These are phyloP conservation scores for Pinctada fucata DNA, from an alignment of 2,888 invertebrate genomes.

Conservation along the genomic window DNA sequence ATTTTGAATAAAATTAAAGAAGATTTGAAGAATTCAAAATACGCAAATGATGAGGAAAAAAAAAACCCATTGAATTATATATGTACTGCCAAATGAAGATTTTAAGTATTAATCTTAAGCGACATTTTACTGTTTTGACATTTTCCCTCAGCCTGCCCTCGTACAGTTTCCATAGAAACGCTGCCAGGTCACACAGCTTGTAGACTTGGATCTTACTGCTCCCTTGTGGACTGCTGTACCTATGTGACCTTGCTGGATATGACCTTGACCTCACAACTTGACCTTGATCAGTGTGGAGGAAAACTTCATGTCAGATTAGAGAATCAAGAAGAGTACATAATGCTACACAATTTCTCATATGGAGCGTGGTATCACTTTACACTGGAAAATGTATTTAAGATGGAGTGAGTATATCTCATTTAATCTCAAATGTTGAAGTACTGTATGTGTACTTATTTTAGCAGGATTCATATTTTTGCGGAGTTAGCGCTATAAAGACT, in stretches of 20 bases:
- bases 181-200: slow-evolving; percentile 32
- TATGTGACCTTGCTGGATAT: slow-evolving; percentile 22
- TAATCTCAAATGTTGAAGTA: background rate
- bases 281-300: slow-evolving; percentile 37
- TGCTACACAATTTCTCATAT: slow-evolving; percentile 12
- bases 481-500: too few species aligned
- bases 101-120: too few species aligned
- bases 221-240: slow-evolving; percentile 33
- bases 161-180: background rate
- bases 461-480: too few species aligned
- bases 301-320: slow-evolving; percentile 51
- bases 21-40: too few species aligned
- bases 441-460: too few species aligned
- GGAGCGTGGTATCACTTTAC: slow-evolving; percentile 7
- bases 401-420: slow-evolving; percentile 8
- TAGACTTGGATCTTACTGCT: slow-evolving; percentile 20
- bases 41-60: too few species aligned
- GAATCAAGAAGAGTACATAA: slow-evolving; percentile 16
- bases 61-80: background rate
- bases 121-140: too few species aligned
- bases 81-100: background rate
- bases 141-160: slow-evolving; percentile 14
- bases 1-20: too few species aligned
- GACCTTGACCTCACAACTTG: slow-evolving; percentile 21
- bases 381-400: slow-evolving; percentile 8